Conservation (phyloP, 1,140 invertebrate genomes). For the Zophobas morio region DNA sequence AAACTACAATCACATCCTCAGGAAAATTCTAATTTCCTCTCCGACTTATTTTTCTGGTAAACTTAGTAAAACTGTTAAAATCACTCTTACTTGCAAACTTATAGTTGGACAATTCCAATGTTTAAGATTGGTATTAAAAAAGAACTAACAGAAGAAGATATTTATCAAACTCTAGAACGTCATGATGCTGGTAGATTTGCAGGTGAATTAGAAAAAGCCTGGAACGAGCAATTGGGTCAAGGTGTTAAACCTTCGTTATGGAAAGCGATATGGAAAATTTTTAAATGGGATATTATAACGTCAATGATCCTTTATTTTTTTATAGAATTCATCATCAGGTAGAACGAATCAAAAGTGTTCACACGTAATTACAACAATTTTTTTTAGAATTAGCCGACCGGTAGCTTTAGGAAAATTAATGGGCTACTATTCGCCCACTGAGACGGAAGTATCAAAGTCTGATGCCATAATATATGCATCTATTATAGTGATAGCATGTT, state of each 20-base stretch:
- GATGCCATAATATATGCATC: slow-evolving; percentile 77
- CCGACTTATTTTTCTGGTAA: slow-evolving; percentile 48
- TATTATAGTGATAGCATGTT: slow-evolving; percentile 78
- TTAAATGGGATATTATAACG: slow-evolving; percentile 8
- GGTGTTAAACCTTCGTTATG: slow-evolving; percentile 62
- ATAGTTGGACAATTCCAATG: slow-evolving; percentile 64
- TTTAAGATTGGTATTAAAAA: slow-evolving; percentile 38
- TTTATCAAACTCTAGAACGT: slow-evolving; percentile 4
- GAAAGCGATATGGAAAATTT: slow-evolving; percentile 66
- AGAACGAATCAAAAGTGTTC: slow-evolving; percentile 38
- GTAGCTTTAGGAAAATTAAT: slow-evolving; percentile 50
- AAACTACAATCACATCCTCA: slow-evolving; percentile 32
- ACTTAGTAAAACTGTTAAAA: neutral
- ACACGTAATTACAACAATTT: slow-evolving; percentile 8
- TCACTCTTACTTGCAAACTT: neutral
- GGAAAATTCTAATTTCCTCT: slow-evolving; percentile 49
- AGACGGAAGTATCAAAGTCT: slow-evolving; percentile 53
- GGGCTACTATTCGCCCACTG: slow-evolving; percentile 63
- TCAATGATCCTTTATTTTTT: slow-evolving; percentile 66
- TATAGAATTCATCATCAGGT: slow-evolving; percentile 72
- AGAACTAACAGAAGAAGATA: slow-evolving; percentile 45
- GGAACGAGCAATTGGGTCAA: neutral
- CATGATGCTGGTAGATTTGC: slow-evolving; percentile 65
- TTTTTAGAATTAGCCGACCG: slow-evolving; percentile 50
- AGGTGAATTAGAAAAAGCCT: slow-evolving; percentile 68